Conservation (phyloP, 2,113 vertebrate genomes). For the Zosterops lateralis region DNA sequence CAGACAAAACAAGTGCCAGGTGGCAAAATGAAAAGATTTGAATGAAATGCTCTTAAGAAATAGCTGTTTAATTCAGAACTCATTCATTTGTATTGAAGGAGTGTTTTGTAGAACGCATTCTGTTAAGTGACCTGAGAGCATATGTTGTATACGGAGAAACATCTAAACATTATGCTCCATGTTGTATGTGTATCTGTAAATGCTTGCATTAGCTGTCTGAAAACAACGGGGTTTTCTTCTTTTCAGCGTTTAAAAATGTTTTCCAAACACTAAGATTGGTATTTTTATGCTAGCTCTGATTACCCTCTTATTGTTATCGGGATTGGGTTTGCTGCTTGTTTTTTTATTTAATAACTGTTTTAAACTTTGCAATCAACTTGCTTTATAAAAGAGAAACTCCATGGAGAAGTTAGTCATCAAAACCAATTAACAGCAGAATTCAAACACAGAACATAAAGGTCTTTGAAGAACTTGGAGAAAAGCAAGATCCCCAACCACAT, state of each 20-base stretch:
- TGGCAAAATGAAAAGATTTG: slow-evolving; percentile 70
- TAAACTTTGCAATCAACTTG: slow-evolving; percentile 18
- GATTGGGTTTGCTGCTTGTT: neutral
- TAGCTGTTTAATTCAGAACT: slow-evolving; percentile 78
- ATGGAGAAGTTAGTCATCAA: slow-evolving; percentile 33
- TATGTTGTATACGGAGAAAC: slow-evolving; percentile 80
- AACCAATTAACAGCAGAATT: slow-evolving; percentile 42
- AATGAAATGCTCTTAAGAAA: slow-evolving; percentile 71
- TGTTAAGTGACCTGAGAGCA: slow-evolving; percentile 81
- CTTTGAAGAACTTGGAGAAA: slow-evolving; percentile 35
- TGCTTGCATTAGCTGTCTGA: slow-evolving; percentile 78
- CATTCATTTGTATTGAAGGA: slow-evolving; percentile 81
- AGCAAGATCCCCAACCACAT: slow-evolving; percentile 25
- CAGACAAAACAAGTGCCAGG: slow-evolving; percentile 71
- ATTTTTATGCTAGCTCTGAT: slow-evolving; percentile 66
- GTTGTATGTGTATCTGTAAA: slow-evolving; percentile 79
- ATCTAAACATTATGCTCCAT: slow-evolving; percentile 81
- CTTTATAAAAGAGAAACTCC: slow-evolving; percentile 26
- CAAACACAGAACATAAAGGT: slow-evolving; percentile 51
- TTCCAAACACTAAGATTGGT: slow-evolving; percentile 71
- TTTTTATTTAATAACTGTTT: neutral
- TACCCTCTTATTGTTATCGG: slow-evolving; percentile 31
- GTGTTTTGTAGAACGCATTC: slow-evolving; percentile 75
- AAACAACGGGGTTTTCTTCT: slow-evolving; percentile 72
- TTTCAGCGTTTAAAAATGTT: slow-evolving; percentile 69